Evolutionary conservation across 2,797 vertebrate species (phyloP).

Genomic region (Picus viridis): DNA sequence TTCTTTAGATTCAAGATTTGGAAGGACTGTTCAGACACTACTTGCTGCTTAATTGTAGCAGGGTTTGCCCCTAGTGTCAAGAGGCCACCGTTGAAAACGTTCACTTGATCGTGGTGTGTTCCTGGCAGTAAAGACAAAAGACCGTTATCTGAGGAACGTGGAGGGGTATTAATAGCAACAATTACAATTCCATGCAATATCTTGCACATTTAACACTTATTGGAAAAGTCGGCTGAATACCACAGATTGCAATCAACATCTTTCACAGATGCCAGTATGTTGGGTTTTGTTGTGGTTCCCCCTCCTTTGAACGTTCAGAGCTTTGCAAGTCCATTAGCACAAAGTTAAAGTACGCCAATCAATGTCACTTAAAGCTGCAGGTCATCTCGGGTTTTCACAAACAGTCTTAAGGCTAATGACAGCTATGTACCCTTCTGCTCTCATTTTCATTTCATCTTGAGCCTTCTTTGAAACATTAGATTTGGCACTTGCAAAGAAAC

Average conservation of each 20-base stretch:
- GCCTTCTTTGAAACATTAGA: constrained; percentile 64
- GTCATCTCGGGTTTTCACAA: constrained; percentile 69
- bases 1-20: not conserved
- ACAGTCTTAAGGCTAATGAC: constrained; percentile 66
- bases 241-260: constrained; percentile 58
- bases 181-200: not conserved
- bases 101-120: not conserved
- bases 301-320: constrained; percentile 18
- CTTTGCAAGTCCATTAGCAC: constrained; percentile 64
- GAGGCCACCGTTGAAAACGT: not conserved
- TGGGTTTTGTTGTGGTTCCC: not conserved
- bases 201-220: constrained; percentile 34
- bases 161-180: not conserved
- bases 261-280: constrained; percentile 36
- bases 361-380: constrained; percentile 66
- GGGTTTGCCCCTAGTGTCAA: not conserved
- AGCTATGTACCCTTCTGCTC: constrained; percentile 58
- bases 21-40: not conserved
- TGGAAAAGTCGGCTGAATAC: constrained; percentile 59
- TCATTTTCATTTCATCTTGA: constrained; percentile 56
- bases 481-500: constrained; percentile 66
- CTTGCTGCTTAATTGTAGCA: not conserved
- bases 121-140: not conserved
- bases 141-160: not conserved
- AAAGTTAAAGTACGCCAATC: constrained; percentile 64